Evolutionary conservation across 2,888 invertebrate species (phyloP).

Genomic region (Colostygia pectinataria): DNA sequence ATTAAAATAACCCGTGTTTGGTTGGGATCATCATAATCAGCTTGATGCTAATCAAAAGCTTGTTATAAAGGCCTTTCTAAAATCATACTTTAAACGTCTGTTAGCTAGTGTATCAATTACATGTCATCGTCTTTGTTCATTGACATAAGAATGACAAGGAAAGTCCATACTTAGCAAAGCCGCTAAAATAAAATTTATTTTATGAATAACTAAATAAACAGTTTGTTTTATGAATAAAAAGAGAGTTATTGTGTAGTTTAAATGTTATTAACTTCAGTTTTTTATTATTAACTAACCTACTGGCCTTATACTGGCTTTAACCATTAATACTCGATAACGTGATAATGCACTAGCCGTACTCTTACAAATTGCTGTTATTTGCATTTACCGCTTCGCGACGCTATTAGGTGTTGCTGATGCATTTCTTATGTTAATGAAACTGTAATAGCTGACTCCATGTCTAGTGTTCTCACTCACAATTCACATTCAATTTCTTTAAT

Average conservation of each 20-base stretch:
- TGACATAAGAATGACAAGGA: too few species aligned
- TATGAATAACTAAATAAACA: too few species aligned
- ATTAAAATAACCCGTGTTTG: too few species aligned
- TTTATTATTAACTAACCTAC: neutral
- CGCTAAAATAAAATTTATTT: too few species aligned
- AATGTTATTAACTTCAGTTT: neutral
- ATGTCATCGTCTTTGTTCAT: too few species aligned
- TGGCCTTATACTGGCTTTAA: constrained; percentile 4
- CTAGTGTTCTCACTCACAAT: constrained; percentile 5
- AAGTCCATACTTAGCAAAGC: too few species aligned
- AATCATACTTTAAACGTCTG: too few species aligned
- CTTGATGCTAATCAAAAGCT: too few species aligned
- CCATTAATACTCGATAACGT: constrained; percentile 23
- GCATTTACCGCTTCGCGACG: constrained; percentile 20
- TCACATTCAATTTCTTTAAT: constrained; percentile 2
- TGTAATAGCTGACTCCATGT: constrained; percentile 3
- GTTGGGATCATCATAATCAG: too few species aligned
- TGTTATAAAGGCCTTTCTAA: too few species aligned
- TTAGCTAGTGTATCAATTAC: too few species aligned
- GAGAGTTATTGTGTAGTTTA: neutral
- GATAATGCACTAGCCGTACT: constrained; percentile 29
- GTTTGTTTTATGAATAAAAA: too few species aligned
- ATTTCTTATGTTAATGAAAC: constrained; percentile 24
- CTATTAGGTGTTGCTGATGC: constrained; percentile 17
- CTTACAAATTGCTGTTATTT: constrained; percentile 31